Percentiles rank a stretch among this genome's conserved stretches.
Evolutionary conservation across 2,888 invertebrate genomes (phyloP).

Genomic region (Acrobasis suavella): DNA sequence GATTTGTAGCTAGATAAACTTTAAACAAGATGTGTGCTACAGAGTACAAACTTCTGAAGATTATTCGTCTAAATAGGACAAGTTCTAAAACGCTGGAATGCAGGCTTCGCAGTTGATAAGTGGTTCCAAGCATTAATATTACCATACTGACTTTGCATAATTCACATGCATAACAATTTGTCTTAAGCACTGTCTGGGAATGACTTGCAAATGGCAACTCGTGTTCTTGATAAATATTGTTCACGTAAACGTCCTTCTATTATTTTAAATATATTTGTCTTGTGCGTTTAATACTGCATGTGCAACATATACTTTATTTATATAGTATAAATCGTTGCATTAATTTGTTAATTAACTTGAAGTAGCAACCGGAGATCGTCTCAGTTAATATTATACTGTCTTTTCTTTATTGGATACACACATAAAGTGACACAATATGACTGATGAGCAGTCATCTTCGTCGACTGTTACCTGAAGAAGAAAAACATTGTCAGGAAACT

Average conservation of each 20-base stretch:
- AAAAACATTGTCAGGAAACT: too few relatives aligned
- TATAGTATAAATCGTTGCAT: not conserved
- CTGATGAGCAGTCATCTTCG: too few relatives aligned
- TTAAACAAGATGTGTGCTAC: not conserved
- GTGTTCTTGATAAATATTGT: slow-evolving; percentile 13
- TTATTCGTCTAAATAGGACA: slow-evolving; percentile 7
- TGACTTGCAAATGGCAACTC: slow-evolving; percentile 17
- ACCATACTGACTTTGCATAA: slow-evolving; percentile 20
- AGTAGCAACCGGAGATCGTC: too few relatives aligned
- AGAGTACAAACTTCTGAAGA: not conserved
- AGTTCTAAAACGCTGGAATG: slow-evolving; percentile 22
- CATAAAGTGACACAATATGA: too few relatives aligned
- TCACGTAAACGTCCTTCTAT: not conserved
- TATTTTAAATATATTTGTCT: not conserved
- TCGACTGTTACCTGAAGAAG: too few relatives aligned
- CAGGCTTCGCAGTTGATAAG: slow-evolving; percentile 11
- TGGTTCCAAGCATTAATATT: slow-evolving; percentile 18
- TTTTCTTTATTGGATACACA: too few relatives aligned
- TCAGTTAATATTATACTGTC: too few relatives aligned
- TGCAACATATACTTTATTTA: too few relatives aligned
- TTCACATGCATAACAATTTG: slow-evolving; percentile 19
- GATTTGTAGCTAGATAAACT: not conserved
- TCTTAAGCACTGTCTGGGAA: slow-evolving; percentile 17
- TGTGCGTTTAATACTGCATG: not conserved
- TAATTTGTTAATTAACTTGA: not conserved